phyloP scores from a whole-genome alignment of 2,797 vertebrate genomes.

The Trematomus bernacchii region DNA sequence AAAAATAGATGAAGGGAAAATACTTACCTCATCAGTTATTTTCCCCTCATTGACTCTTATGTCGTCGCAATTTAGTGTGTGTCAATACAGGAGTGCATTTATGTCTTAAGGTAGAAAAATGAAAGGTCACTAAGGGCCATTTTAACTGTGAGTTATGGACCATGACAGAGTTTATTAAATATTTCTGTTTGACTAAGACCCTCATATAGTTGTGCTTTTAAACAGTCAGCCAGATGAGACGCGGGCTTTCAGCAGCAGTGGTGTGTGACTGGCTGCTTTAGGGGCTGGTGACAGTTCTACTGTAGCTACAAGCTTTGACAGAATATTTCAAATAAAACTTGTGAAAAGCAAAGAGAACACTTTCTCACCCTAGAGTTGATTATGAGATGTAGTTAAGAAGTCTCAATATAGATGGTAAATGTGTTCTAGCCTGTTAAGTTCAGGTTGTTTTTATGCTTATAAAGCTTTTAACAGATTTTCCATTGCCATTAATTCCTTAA shows the following conservation, averaged over 20 bases:
- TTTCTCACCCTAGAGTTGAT: conserved; percentile 32
- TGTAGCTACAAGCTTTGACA: conserved; percentile 33
- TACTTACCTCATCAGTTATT: conserved; percentile 3
- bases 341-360: conserved; percentile 25
- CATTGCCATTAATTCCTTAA: background rate
- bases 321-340: conserved; percentile 29
- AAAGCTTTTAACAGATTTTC: background rate
- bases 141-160: conserved; percentile 57
- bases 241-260: conserved; percentile 63
- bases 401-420: background rate
- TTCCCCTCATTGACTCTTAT: conserved; percentile 13
- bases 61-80: conserved; percentile 24
- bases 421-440: background rate
- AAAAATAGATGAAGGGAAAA: background rate
- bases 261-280: conserved; percentile 62
- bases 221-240: conserved; percentile 57
- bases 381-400: conserved; percentile 10
- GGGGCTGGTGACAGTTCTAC: conserved; percentile 52
- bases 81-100: conserved; percentile 30
- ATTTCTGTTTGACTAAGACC: conserved; percentile 72
- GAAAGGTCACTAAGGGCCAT: conserved; percentile 51
- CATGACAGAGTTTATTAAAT: conserved; percentile 70
- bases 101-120: conserved; percentile 26
- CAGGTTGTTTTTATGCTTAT: background rate
- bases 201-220: conserved; percentile 59